Evolutionary conservation across 2,113 vertebrate species (phyloP).

Genomic region (Microcebus murinus): DNA sequence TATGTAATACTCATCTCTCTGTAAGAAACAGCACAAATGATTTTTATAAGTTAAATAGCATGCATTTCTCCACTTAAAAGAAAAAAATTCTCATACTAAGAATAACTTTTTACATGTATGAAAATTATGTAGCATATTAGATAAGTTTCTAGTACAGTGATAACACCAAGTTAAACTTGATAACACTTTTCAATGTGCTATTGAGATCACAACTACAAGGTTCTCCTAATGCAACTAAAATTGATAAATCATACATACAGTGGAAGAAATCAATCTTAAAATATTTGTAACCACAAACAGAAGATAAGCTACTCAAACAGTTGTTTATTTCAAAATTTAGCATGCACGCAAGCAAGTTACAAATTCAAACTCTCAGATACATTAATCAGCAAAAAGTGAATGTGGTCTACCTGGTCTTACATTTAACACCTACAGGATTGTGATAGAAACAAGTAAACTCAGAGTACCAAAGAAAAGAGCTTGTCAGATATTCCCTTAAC

Average conservation of each 20-base stretch:
- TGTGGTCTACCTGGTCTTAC: not conserved
- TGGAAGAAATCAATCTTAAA: not conserved
- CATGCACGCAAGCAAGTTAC: not conserved
- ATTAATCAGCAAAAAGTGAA: conserved; percentile 31
- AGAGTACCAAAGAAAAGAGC: not conserved
- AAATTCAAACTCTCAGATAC: not conserved
- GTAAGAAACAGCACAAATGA: not conserved
- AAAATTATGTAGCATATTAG: not conserved
- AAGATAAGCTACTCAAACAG: conserved; percentile 1
- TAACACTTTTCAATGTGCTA: not conserved
- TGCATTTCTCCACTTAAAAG: not conserved
- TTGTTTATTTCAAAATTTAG: conserved; percentile 39
- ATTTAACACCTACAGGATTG: not conserved
- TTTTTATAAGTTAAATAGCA: not conserved
- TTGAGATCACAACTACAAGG: not conserved
- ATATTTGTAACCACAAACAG: conserved; percentile 28
- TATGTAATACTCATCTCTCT: not conserved
- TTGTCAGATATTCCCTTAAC: not conserved
- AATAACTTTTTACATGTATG: not conserved
- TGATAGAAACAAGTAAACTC: not conserved
- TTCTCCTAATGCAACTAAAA: not conserved
- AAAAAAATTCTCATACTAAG: not conserved
- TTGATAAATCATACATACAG: not conserved
- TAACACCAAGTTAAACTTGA: conserved; percentile 31
- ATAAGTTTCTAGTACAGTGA: not conserved